Evolutionary conservation across 2,888 invertebrate genomes (phyloP).

Genomic region (Proisotoma minuta): DNA sequence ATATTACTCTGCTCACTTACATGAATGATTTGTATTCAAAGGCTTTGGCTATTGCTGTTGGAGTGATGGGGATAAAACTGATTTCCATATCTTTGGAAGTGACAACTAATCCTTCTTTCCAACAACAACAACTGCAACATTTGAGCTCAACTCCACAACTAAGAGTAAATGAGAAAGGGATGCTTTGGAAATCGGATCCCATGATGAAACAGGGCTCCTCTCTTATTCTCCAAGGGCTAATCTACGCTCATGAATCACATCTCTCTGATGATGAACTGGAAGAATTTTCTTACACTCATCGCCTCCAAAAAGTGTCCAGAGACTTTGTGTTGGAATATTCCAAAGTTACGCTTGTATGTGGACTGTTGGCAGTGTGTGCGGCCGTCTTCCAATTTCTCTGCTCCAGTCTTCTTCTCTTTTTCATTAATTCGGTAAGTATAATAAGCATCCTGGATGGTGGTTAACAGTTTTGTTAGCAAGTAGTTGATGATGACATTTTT

Average conservation of each 20-base stretch:
- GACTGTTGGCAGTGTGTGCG: slow-evolving; percentile 33
- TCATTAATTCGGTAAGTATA: slow-evolving; percentile 34
- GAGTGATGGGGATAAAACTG: slow-evolving; percentile 31
- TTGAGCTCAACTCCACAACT: neutral
- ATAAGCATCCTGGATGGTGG: too few relatives aligned
- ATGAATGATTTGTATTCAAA: too few relatives aligned
- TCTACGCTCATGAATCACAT: neutral
- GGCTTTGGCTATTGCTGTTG: slow-evolving; percentile 35
- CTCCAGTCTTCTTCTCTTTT: slow-evolving; percentile 36
- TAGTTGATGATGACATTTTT: too few relatives aligned
- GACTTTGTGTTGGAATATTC: slow-evolving; percentile 28
- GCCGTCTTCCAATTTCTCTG: slow-evolving; percentile 40
- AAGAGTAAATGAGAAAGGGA: slow-evolving; percentile 13
- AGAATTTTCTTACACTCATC: slow-evolving; percentile 1
- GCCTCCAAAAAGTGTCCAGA: neutral
- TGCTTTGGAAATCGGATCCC: neutral
- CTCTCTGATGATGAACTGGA: slow-evolving; percentile 9
- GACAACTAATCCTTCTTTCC: slow-evolving; percentile 12
- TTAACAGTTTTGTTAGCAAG: neutral
- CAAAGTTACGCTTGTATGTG: slow-evolving; percentile 34
- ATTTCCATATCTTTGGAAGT: slow-evolving; percentile 38
- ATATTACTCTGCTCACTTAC: too few relatives aligned
- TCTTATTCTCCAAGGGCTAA: slow-evolving; percentile 22
- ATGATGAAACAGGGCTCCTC: slow-evolving; percentile 6
- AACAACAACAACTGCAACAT: slow-evolving; percentile 7